These are phyloP conservation scores for Harpegnathos saltator DNA, from an alignment of 1,140 invertebrate species.

Conservation along the genomic window DNA sequence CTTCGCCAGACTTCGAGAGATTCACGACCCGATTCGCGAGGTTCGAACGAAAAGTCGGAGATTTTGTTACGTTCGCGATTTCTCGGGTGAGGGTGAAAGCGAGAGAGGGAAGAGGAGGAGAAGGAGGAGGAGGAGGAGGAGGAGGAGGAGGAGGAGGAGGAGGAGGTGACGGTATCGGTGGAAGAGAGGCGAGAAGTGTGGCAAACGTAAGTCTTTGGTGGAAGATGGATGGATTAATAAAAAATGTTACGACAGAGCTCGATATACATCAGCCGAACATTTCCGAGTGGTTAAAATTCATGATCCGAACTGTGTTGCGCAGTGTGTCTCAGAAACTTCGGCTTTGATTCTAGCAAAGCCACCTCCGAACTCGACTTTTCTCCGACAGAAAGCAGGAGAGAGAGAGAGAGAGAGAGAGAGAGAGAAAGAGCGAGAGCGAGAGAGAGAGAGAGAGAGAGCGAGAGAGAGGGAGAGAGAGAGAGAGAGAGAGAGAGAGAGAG, in stretches of 20 bases:
- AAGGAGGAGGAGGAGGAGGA: too few species aligned
- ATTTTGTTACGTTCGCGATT: neutral
- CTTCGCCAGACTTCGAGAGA: neutral
- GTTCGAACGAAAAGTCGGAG: slow-evolving; percentile 28
- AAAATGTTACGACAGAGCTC: neutral
- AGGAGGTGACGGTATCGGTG: too few species aligned
- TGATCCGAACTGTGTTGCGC: neutral
- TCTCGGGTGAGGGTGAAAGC: neutral
- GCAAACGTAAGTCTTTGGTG: neutral
- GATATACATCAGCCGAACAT: neutral
- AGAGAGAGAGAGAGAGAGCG: too few species aligned
- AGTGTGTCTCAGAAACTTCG: neutral
- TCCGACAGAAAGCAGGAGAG: too few species aligned
- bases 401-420: too few species aligned
- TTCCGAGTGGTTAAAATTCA: neutral
- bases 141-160: too few species aligned
- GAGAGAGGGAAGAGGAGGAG: too few species aligned
- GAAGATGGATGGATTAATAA: neutral
- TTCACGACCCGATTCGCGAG: neutral
- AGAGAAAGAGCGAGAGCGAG: neutral
- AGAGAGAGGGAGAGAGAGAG: too few species aligned
- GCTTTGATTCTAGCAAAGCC: neutral
- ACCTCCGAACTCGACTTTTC: neutral
- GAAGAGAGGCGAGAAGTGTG: neutral
- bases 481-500: too few species aligned